Evolutionary conservation across 37 sponge, comb jelly and placozoan genomes (phyloP), one percentile per base, ranked within the genome.

Genomic region (Tethya wilhelma): DNA sequence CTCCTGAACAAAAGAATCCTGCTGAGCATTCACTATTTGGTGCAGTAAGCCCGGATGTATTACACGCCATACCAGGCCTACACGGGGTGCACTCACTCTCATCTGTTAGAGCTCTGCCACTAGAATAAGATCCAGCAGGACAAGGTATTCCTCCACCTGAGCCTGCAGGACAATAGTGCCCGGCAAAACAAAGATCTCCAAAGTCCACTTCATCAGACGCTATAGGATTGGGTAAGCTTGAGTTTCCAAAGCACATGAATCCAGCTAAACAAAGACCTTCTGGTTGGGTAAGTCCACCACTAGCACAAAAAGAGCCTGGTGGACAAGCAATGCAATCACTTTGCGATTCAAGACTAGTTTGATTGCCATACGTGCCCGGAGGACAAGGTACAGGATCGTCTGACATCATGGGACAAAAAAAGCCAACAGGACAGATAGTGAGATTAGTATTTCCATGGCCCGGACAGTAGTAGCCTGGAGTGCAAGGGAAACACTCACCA

Each of bases 341-440:
- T 67, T n/a, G 39, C 7, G 9, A 7, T n/a, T 8, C 12, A 7
- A 67, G 40, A 14, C 69, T 39, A 37, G 38, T 38, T 8, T 36
- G 9, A 67, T 11, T 67, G 9, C 69, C 69, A 37, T 36, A 36
- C 9, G 38, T 67, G 6, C 69, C 69, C 12, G 23, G 8, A n/a
- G 69, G 69, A 36, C 69, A 67, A 37, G 69, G 69, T n/a, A 67
- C 33, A n/a, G 69, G 69, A 38, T 8, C 9, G 4, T 67, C 40
- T n/a, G 40, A 8, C 41, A 30, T 14, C 8, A 11, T 14, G 9
- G 40, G 40, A 23, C 69, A 67, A 67, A n/a, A 67, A 67, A 37
- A 67, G 7, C 69, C 69, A 30, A 67, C 7, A n/a, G 38, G 11
- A 36, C 69, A 67, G 19, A 67, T 14, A 4, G 11, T 6, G 9